Conservation (phyloP, 2,888 invertebrate genomes). For the Anarsia innoxiella region DNA sequence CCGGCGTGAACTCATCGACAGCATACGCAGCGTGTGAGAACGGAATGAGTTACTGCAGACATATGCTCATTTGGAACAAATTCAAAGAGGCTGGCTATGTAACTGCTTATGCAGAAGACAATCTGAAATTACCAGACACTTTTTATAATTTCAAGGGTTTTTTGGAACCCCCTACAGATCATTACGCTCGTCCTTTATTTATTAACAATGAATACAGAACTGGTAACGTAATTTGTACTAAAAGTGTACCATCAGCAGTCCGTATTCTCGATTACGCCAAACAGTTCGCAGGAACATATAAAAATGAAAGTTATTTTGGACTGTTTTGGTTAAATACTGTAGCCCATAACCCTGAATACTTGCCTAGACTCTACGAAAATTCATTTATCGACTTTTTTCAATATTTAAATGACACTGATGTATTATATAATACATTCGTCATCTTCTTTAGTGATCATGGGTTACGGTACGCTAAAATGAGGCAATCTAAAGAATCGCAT, state of each 20-base stretch:
- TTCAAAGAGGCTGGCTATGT: slow-evolving; percentile 80
- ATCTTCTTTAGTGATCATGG: no score
- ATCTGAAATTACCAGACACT: slow-evolving; percentile 78
- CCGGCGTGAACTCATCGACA: slow-evolving; percentile 76
- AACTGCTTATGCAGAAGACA: slow-evolving; percentile 87
- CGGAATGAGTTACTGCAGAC: slow-evolving; percentile 76
- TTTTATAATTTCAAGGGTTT: slow-evolving; percentile 78
- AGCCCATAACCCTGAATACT: slow-evolving; percentile 80
- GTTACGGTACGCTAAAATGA: no score
- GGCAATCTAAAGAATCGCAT: no score
- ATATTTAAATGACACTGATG: no score
- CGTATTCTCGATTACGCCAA: slow-evolving; percentile 79
- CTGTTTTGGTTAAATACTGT: slow-evolving; percentile 85
- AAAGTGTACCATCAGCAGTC: slow-evolving; percentile 75
- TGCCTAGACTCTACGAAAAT: slow-evolving; percentile 78
- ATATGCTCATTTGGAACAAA: slow-evolving; percentile 84
- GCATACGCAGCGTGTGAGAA: slow-evolving; percentile 63
- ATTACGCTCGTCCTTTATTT: slow-evolving; percentile 84
- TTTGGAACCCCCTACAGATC: slow-evolving; percentile 82
- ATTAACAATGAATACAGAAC: slow-evolving; percentile 74
- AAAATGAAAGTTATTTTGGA: slow-evolving; percentile 78
- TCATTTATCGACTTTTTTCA: slow-evolving; percentile 72
- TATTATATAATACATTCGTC: no score
- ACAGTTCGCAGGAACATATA: slow-evolving; percentile 77
- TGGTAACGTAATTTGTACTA: slow-evolving; percentile 50